Evolutionary conservation across 2,888 invertebrate species (phyloP).

Genomic region (Eremobia ochroleuca): DNA sequence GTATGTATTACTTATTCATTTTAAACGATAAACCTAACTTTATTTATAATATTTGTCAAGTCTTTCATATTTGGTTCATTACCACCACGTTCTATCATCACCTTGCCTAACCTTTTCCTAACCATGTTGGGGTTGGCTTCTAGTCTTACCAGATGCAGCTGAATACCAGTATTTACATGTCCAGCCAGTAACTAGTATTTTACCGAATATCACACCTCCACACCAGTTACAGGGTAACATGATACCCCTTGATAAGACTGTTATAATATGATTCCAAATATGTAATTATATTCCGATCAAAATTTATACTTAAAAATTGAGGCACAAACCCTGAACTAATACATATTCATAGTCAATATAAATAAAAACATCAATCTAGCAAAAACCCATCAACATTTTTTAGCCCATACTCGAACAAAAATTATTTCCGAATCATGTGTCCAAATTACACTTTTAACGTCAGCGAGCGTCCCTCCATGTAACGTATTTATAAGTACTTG

Average conservation of each 20-base stretch:
- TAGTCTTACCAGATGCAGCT: too few species aligned
- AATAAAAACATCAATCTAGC: neutral
- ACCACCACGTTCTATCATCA: neutral
- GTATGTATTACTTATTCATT: neutral
- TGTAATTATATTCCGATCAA: neutral
- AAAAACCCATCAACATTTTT: conserved; percentile 1
- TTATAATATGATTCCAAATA: too few species aligned
- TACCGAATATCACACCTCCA: too few species aligned
- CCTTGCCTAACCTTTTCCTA: neutral
- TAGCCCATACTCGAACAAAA: neutral
- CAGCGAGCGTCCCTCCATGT: conserved; percentile 54
- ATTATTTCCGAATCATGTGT: conserved; percentile 3
- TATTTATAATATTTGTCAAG: too few species aligned
- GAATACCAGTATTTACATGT: too few species aligned
- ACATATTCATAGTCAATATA: neutral
- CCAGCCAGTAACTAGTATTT: too few species aligned
- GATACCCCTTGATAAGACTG: too few species aligned
- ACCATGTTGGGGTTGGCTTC: neutral
- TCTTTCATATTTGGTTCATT: neutral
- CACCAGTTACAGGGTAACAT: too few species aligned
- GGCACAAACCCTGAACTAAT: neutral
- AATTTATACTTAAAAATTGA: neutral
- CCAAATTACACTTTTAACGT: conserved; percentile 39
- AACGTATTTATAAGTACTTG: conserved; percentile 74
- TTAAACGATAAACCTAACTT: neutral